Evolutionary conservation across 1,140 invertebrate species (phyloP).

Genomic region (Camponotus pennsylvanicus): DNA sequence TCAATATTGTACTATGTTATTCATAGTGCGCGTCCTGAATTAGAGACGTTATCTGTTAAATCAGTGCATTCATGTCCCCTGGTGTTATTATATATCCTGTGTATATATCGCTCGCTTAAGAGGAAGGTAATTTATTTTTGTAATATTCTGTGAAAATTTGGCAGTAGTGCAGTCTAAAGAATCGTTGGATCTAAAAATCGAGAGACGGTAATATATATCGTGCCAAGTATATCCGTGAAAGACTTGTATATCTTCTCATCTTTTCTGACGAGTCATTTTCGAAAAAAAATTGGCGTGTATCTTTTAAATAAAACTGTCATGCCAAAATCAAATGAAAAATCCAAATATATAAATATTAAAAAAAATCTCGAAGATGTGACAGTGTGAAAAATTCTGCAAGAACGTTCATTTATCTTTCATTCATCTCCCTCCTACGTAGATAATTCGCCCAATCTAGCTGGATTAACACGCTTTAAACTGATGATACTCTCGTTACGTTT

Average conservation of each 20-base stretch:
- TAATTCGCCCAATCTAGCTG: not conserved
- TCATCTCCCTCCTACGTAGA: not conserved
- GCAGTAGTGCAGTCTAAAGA: not conserved
- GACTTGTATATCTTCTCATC: not conserved
- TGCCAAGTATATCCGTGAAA: not conserved
- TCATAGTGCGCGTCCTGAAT: not conserved
- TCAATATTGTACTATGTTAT: not conserved
- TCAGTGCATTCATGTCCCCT: not conserved
- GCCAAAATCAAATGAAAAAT: not conserved
- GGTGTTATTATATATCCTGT: slow-evolving; percentile 9
- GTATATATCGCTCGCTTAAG: not conserved
- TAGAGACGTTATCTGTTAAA: not conserved
- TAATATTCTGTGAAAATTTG: no score
- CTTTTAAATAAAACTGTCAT: not conserved
- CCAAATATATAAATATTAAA: not conserved
- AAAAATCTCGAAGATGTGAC: not conserved
- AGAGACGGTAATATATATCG: not conserved
- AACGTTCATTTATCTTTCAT: not conserved
- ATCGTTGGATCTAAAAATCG: no score
- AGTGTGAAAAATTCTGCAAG: no score
- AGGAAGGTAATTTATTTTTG: slow-evolving; percentile 25
- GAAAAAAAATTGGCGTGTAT: not conserved
- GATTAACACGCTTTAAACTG: slow-evolving; percentile 5
- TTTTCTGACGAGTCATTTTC: not conserved
- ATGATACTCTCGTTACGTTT: not conserved